These are phyloP conservation scores for Sebastes paucispinis DNA, from an alignment of 2,797 vertebrate species.

Conservation along the genomic window DNA sequence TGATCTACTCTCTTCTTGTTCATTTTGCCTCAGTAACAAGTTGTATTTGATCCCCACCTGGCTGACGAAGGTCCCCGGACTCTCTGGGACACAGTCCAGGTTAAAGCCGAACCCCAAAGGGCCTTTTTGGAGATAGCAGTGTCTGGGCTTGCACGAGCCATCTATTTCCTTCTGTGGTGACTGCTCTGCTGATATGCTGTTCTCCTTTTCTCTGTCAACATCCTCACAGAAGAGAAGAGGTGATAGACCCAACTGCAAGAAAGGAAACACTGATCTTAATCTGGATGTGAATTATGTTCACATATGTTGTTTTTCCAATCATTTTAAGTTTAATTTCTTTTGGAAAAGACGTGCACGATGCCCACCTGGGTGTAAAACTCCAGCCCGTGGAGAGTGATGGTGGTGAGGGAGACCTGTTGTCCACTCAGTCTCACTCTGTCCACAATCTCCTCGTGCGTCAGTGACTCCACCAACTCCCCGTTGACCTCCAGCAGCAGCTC, in stretches of 20 bases:
- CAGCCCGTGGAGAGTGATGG: constrained; percentile 83
- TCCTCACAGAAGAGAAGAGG: constrained; percentile 80
- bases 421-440: constrained; percentile 82
- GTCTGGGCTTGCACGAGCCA: constrained; percentile 31
- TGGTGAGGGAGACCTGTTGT: constrained; percentile 80
- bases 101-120: constrained; percentile 74
- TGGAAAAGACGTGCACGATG: no score
- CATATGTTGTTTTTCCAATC: background rate
- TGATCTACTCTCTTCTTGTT: background rate
- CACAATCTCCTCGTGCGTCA: constrained; percentile 87
- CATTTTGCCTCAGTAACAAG: background rate
- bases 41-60: constrained; percentile 70
- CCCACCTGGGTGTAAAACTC: constrained; percentile 89
- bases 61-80: constrained; percentile 70
- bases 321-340: background rate
- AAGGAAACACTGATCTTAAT: background rate
- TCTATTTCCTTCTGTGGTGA: constrained; percentile 6
- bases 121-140: constrained; percentile 64
- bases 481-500: constrained; percentile 93
- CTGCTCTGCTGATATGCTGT: background rate
- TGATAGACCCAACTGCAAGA: constrained; percentile 77
- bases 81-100: constrained; percentile 65
- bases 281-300: background rate
- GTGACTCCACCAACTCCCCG: constrained; percentile 84
- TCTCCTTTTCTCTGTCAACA: constrained; percentile 31